phyloP scores from a whole-genome alignment of 2,797 vertebrate genomes.

The Adelosebastes latens region DNA sequence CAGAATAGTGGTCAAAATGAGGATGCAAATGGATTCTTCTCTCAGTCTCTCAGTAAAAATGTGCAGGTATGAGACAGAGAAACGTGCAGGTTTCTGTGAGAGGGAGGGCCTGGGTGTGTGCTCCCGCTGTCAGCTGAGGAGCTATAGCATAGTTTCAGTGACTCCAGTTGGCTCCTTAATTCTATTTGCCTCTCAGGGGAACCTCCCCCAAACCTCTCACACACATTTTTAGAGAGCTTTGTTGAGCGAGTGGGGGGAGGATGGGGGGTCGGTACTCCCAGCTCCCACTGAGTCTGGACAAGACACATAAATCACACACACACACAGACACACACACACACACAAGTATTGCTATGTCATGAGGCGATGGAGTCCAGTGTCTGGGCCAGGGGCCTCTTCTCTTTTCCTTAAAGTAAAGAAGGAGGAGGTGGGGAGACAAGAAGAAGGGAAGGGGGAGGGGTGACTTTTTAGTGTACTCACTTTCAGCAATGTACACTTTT shows the following conservation, averaged over 20 bases:
- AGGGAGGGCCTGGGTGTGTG: slow-evolving; percentile 35
- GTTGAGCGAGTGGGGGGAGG: slow-evolving; percentile 38
- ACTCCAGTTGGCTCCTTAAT: slow-evolving; percentile 66
- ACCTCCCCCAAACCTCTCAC: slow-evolving; percentile 68
- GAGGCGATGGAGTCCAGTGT: slow-evolving; percentile 55
- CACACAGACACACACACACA: slow-evolving; percentile 18
- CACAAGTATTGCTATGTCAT: slow-evolving; percentile 51
- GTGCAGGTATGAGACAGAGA: slow-evolving; percentile 31
- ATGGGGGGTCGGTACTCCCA: slow-evolving; percentile 25
- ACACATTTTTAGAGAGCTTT: slow-evolving; percentile 73
- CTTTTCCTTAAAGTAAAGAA: slow-evolving; percentile 28
- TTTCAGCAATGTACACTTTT: not conserved
- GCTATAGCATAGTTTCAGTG: slow-evolving; percentile 59
- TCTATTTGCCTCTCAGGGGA: slow-evolving; percentile 70
- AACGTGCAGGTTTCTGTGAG: slow-evolving; percentile 11
- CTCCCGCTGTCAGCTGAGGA: slow-evolving; percentile 53
- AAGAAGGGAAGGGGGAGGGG: slow-evolving; percentile 13
- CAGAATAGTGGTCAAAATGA: not conserved
- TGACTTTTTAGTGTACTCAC: not conserved
- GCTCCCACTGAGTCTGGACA: slow-evolving; percentile 72
- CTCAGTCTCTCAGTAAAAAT: not conserved
- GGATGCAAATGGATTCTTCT: slow-evolving; percentile 3
- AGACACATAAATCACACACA: slow-evolving; percentile 76
- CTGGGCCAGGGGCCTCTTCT: slow-evolving; percentile 57
- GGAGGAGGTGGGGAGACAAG: slow-evolving; percentile 13